Evolutionary conservation across 2,797 vertebrate species (phyloP), one percentile per base, ranked within the genome.

Genomic region (Ctenosaura bakeri): DNA sequence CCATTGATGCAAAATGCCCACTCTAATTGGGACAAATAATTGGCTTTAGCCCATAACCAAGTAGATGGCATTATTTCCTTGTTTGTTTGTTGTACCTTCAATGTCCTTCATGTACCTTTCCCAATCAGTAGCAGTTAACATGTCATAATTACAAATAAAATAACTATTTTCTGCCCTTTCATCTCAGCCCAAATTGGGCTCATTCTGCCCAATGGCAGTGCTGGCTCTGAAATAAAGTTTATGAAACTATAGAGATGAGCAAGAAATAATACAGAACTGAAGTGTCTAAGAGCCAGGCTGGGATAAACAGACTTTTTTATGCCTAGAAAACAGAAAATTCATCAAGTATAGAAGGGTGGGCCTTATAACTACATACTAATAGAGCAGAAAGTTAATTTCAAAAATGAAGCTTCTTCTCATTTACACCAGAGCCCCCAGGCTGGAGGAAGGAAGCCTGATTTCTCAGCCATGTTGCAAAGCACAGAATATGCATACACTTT

Each of bases 381-480:
- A 32, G 42, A 32, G 35, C 16, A 71, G 35, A 88, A 71, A 73
- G 52, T 82, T 81, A 35, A 88, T 54, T 69, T 29, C 56, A 29
- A 80, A 81, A 88, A 71, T 32, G 46, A 54, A 42, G n/a, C 69
- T 42, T 88, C 18, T 26, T 42, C 35, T n/a, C 26, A 54, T 54
- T 56, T 18, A 18, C 12, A 0, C 38, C n/a, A 0, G 0, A 0
- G 20, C n/a, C 50, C 1, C 7, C 84, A 2, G 26, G 64, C 9
- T 13, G 3, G 46, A 78, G 84, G 52, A 85, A 88, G 0, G 35
- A 38, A 76, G 42, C n/a, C 35, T 38, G 14, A 1, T 64, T 7
- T 3, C 29, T 52, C 83, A 1, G 6, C 20, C 1, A 32, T 73
- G 78, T 56, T 82, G 59, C 42, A 73, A 56, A 82, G 29, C 42